A percentile compares a stretch with the other conserved stretches of the same genome.
Evolutionary conservation across 2,113 vertebrate genomes (phyloP).

Genomic region (Poeciliopsis occidentalis): DNA sequence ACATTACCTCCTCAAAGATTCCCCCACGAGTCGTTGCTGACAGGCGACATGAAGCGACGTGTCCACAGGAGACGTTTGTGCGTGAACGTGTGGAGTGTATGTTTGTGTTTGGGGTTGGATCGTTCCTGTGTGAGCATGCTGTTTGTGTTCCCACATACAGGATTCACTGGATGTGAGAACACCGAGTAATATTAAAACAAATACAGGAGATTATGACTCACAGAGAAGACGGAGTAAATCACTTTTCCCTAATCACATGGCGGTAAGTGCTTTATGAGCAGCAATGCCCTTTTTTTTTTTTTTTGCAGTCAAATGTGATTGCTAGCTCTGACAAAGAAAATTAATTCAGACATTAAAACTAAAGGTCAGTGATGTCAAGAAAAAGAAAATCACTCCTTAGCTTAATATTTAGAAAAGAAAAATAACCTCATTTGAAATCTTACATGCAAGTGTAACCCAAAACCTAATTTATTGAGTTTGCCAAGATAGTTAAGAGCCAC

Average conservation of each 20-base stretch:
- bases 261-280: neutral
- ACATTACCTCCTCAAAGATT: neutral
- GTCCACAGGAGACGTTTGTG: neutral
- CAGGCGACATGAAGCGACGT: neutral
- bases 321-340: neutral
- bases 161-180: constrained; percentile 1
- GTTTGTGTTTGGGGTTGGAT: constrained; percentile 2
- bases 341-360: neutral
- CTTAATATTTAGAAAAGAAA: neutral
- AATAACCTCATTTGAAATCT: constrained; percentile 1
- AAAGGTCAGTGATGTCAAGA: constrained; percentile 10
- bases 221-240: constrained; percentile 4
- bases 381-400: neutral
- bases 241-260: neutral
- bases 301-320: neutral
- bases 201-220: neutral
- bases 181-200: neutral
- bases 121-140: constrained; percentile 4
- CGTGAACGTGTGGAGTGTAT: neutral
- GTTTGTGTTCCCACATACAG: constrained; percentile 10
- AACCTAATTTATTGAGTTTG: constrained; percentile 35
- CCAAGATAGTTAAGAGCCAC: constrained; percentile 27
- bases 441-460: constrained; percentile 27
- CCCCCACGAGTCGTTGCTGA: neutral
- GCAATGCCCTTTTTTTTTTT: neutral